Evolutionary conservation across 2,113 vertebrate species (phyloP).

Genomic region (Perca flavescens): DNA sequence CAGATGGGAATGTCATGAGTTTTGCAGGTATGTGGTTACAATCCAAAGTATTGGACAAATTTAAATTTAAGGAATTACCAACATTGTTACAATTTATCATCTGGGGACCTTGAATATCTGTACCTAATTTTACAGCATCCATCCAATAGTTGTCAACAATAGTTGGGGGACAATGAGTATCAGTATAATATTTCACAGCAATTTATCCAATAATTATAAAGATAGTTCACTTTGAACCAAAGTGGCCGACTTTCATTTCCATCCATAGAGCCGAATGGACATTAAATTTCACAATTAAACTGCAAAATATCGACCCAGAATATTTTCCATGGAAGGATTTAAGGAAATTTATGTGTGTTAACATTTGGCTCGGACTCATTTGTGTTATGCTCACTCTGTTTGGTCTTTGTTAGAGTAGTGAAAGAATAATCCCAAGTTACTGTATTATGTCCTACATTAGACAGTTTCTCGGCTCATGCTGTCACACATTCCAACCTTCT

Average conservation of each 20-base stretch:
- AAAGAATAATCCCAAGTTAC: conserved; percentile 39
- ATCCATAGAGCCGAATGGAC: background rate
- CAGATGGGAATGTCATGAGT: background rate
- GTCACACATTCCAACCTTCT: conserved; percentile 56
- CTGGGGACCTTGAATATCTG: background rate
- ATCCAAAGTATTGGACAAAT: background rate
- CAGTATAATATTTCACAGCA: background rate
- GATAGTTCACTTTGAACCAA: background rate
- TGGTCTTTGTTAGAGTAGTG: conserved; percentile 23
- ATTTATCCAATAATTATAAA: background rate
- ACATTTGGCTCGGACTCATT: conserved; percentile 31
- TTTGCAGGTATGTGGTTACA: background rate
- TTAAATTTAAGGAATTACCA: background rate
- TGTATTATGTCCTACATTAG: conserved; percentile 47
- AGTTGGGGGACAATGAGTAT: background rate
- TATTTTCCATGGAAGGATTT: background rate
- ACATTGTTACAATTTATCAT: background rate
- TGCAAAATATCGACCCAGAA: background rate
- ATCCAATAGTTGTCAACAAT: background rate
- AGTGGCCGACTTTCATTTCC: background rate
- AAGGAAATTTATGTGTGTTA: background rate
- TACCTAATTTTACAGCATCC: background rate
- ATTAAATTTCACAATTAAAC: background rate
- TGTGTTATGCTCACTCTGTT: conserved; percentile 17
- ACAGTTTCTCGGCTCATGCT: conserved; percentile 37